These are phyloP conservation scores for Aotus griseimembra DNA, from an alignment of 2,797 vertebrate genomes.

Conservation along the genomic window DNA sequence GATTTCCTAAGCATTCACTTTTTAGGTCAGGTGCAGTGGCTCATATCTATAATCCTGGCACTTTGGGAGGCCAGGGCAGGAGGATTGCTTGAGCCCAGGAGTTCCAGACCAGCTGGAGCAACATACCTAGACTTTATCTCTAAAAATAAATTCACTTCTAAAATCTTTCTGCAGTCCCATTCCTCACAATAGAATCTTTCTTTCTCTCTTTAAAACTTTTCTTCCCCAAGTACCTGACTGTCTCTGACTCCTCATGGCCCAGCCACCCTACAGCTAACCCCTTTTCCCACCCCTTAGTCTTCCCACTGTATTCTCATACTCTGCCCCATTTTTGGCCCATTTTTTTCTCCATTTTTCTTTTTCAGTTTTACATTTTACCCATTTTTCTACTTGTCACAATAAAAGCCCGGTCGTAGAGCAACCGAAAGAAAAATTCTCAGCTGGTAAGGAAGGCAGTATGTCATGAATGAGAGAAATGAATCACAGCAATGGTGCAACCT, in stretches of 20 bases:
- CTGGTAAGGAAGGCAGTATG: background rate
- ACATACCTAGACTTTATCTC: background rate
- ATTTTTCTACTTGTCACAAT: background rate
- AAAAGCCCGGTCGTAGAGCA: background rate
- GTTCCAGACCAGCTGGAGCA: background rate
- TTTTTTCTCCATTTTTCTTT: background rate
- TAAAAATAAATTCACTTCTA: background rate
- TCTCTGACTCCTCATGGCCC: background rate
- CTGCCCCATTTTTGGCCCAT: background rate
- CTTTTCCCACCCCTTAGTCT: background rate
- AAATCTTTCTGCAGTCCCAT: background rate
- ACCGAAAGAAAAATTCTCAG: background rate
- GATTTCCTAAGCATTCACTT: background rate
- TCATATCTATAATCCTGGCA: background rate
- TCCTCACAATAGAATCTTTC: background rate
- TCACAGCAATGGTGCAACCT: background rate
- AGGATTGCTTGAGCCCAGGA: background rate
- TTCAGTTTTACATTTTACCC: background rate
- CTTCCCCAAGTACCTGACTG: background rate
- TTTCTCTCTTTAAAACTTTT: background rate
- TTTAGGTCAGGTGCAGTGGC: background rate
- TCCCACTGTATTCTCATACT: background rate
- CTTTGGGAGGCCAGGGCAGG: background rate
- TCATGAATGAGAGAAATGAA: background rate
- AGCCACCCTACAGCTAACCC: too few species aligned